Evolutionary conservation across 2,113 vertebrate species (phyloP), one percentile per base, ranked within the genome.

Genomic region (Platichthys flesus): DNA sequence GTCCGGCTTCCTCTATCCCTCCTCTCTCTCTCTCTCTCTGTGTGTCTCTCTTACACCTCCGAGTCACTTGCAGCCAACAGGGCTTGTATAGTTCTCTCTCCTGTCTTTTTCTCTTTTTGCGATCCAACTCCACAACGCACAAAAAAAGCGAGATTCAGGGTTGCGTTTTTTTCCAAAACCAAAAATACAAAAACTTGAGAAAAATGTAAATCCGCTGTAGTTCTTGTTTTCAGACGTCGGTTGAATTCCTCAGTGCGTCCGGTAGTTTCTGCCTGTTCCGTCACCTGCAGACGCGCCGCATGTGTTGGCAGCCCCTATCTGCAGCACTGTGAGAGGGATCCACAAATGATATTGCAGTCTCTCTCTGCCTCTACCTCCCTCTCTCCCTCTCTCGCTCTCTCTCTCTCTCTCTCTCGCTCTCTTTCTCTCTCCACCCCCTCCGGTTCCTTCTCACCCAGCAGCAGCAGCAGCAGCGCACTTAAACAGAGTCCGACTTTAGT

Each of bases 271-370:
- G 93, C 90, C 91, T 88, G 89, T 93, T 94, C 89, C 94, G 88
- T 95, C 96, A 97, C 96, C 96, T 97, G 97, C 96, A 96, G 96
- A 94, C 93, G 94, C 96, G 93, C 95, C 94, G 96, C 96, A 91
- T 94, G 95, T 93, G 95, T 95, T 95, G 95, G 95, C 95, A 88
- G 94, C 94, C 93, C 92, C 95, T 95, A 95, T 96, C 97, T 97
- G 97, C 97, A 96, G 97, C 97, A 95, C 94, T 93, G 90, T 90
- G 96, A 95, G 95, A 95, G 94, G 95, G 95, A 96, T 94, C 96
- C 96, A 93, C 95, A 96, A 96, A 97, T 96, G 96, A 97, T 97
- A 97, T 97, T 97, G 96, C 96, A 96, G 96, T 94, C 95, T 93
- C 93, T 78, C 93, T 84, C 90, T 66, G 90, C 64, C 82, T 64